Percentiles rank a stretch among this genome's conserved stretches.
These are phyloP conservation scores for Campopleginae sp. DNA, from an alignment of 2,888 invertebrate genomes.

Conservation along the genomic window DNA sequence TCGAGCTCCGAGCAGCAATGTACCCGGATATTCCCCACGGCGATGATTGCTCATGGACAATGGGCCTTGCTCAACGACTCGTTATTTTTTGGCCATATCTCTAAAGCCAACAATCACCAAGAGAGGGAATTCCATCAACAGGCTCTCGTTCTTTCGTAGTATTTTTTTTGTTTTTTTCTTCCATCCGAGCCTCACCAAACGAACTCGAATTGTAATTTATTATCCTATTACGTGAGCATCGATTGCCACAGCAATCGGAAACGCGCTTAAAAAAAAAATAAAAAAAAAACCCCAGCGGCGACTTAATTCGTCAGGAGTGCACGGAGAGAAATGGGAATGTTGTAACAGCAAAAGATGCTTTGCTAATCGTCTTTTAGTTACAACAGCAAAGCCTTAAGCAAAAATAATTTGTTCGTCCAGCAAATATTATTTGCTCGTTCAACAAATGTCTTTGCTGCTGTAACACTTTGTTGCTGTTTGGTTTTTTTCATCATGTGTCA, in stretches of 20 bases:
- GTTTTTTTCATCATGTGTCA: no score
- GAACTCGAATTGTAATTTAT: constrained; percentile 40
- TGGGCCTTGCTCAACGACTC: constrained; percentile 57
- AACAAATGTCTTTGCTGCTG: no score
- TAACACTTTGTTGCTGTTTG: no score
- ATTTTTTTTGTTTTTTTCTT: constrained; percentile 19
- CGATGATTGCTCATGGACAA: constrained; percentile 59
- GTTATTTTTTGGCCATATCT: constrained; percentile 42
- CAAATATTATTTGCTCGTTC: no score
- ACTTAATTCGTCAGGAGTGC: constrained; percentile 44
- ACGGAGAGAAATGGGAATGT: no score
- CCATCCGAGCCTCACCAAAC: constrained; percentile 39
- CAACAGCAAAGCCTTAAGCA: no score
- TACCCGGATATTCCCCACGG: constrained; percentile 60
- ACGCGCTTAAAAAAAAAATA: constrained; percentile 32
- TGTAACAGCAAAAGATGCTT: no score
- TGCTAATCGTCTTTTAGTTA: no score
- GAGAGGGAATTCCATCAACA: constrained; percentile 21
- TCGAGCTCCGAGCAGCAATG: constrained; percentile 9
- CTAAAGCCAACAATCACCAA: constrained; percentile 20
- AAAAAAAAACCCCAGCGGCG: not conserved
- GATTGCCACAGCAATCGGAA: constrained; percentile 46
- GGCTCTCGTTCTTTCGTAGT: constrained; percentile 45
- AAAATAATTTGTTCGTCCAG: no score
- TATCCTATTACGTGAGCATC: constrained; percentile 44